Conservation (phyloP, 1,140 invertebrate species). For the Pantala flavescens region DNA sequence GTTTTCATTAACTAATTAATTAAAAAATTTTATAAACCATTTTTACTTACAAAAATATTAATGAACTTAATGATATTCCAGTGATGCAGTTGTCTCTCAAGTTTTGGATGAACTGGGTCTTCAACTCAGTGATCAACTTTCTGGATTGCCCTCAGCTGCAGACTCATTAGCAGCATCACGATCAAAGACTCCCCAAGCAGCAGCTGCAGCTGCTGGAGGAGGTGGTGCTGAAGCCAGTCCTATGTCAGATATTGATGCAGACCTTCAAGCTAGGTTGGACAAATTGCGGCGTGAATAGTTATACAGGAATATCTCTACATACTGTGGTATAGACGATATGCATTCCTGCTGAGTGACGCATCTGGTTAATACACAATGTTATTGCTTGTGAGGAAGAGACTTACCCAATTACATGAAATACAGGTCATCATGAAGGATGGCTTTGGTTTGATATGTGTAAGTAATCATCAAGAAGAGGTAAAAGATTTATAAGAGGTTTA, state of each 20-base stretch:
- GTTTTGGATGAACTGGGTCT: constrained; percentile 95
- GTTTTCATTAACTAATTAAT: too few species aligned
- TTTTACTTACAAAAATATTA: too few species aligned
- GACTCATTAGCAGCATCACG: constrained; percentile 46
- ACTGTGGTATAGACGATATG: not conserved
- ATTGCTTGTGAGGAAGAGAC: too few species aligned
- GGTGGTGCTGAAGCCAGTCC: constrained; percentile 42
- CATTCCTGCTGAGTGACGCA: not conserved
- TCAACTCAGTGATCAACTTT: constrained; percentile 81
- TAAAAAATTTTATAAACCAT: too few species aligned
- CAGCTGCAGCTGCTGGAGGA: constrained; percentile 43
- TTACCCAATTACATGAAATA: too few species aligned
- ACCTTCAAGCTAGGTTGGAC: constrained; percentile 87
- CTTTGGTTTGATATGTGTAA: too few species aligned
- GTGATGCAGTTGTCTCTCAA: constrained; percentile 82
- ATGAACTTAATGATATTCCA: too few species aligned
- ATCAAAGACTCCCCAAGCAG: constrained; percentile 40
- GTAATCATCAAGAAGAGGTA: too few species aligned
- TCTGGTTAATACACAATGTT: too few species aligned
- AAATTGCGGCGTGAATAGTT: constrained; percentile 80
- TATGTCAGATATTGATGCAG: constrained; percentile 80
- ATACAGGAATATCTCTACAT: not conserved
- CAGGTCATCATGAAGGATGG: too few species aligned
- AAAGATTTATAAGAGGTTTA: too few species aligned
- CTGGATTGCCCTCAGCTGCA: constrained; percentile 68